Evolutionary conservation across 2,888 invertebrate species (phyloP).

Genomic region (Sarcophaga subvicina): DNA sequence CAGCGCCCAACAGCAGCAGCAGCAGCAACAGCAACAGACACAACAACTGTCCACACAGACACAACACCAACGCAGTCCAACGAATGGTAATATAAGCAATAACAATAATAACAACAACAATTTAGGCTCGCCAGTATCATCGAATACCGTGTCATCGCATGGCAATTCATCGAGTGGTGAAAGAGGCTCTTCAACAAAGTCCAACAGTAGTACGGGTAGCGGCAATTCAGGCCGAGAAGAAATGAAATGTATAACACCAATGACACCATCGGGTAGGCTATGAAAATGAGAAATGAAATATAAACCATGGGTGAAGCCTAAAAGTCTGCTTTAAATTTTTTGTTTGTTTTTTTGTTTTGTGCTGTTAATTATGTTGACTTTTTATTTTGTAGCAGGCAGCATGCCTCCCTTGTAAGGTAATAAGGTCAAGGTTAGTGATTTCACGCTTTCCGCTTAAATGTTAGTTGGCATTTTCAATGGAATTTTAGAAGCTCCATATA

Average conservation of each 20-base stretch:
- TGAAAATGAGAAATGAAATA: background rate
- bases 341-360: background rate
- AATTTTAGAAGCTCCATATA: background rate
- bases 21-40: constrained; percentile 55
- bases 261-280: constrained; percentile 80
- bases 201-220: constrained; percentile 80
- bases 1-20: constrained; percentile 64
- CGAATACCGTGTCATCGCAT: constrained; percentile 80
- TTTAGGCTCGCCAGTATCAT: constrained; percentile 79
- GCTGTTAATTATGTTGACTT: constrained; percentile 61
- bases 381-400: background rate
- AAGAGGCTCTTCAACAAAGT: constrained; percentile 80
- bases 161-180: constrained; percentile 75
- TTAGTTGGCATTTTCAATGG: background rate
- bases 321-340: constrained; percentile 38
- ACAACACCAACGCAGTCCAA: constrained; percentile 66
- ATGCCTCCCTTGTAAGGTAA: constrained; percentile 7
- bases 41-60: constrained; percentile 38
- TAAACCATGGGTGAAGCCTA: background rate
- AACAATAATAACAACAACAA: constrained; percentile 76
- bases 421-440: constrained; percentile 59
- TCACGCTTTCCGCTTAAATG: background rate
- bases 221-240: constrained; percentile 78
- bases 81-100: constrained; percentile 38
- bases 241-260: constrained; percentile 80